A percentile compares a stretch with the other conserved stretches of the same genome.
These are phyloP conservation scores for Onychomys torridus DNA, from an alignment of 2,797 vertebrate species.

Conservation along the genomic window DNA sequence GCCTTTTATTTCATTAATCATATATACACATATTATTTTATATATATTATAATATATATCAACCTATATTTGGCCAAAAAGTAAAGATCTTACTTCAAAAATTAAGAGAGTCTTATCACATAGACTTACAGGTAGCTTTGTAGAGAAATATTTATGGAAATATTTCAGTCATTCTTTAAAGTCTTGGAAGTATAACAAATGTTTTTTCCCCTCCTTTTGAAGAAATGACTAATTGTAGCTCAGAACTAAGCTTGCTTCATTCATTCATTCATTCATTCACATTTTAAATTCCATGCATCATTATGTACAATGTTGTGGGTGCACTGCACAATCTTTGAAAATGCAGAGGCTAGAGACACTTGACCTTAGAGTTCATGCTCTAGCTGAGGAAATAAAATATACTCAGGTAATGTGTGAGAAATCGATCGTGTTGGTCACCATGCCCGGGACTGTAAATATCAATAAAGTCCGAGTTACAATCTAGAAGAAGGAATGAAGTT, in stretches of 20 bases:
- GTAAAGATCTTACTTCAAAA: not conserved
- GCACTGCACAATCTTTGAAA: not conserved
- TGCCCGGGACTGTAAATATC: not conserved
- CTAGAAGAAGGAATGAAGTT: not conserved
- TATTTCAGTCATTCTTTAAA: slow-evolving; percentile 40
- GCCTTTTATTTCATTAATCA: not conserved
- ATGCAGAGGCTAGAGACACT: not conserved
- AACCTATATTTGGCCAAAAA: not conserved
- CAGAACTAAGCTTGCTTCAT: not conserved
- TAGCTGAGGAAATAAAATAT: not conserved
- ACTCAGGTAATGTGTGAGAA: not conserved
- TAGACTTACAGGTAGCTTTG: not conserved
- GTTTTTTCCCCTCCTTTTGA: not conserved
- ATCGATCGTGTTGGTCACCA: not conserved
- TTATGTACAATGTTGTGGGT: not conserved
- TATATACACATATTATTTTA: too few species aligned
- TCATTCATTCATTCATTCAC: not conserved
- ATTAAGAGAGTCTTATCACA: not conserved
- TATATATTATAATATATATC: too few species aligned
- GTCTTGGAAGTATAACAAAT: slow-evolving; percentile 8
- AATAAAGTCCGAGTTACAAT: not conserved
- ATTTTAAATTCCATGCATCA: slow-evolving; percentile 7
- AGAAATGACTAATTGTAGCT: slow-evolving; percentile 6
- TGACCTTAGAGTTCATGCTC: not conserved
- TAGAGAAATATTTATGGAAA: not conserved